Evolutionary conservation across 2,797 vertebrate genomes (phyloP), one percentile per base, ranked within the genome.

Genomic region (Dryobates pubescens): DNA sequence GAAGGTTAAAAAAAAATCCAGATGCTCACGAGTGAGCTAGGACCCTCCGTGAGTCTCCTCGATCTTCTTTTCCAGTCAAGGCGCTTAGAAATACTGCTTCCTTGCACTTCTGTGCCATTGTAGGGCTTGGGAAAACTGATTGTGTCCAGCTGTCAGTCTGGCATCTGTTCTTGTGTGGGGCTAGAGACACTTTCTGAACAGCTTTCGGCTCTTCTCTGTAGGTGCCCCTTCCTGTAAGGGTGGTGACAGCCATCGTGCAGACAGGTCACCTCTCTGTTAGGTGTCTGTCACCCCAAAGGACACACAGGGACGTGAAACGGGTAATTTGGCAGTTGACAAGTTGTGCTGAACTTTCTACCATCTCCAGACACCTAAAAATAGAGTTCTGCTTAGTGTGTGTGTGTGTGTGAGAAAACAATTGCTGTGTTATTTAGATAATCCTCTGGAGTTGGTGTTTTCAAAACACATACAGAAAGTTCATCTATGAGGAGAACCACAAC

Each of bases 381-480:
- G 1, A 4, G 16, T 43, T 69, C 57, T 24, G 24, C 64, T 23
- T 4, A 23, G 17, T 0, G 0, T 15, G 1, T 3, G 0, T 15
- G 1, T 3, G 4, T 3, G 14, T 6, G 10, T 3, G 4, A n/a
- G 8, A 4, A 4, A 6, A 7, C 27, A 17, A 10, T 14, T 5
- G 27, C 18, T 6, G 0, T 2, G 17, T 3, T 29, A 19, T 45
- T 67, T 2, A 34, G n/a, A 5, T 34, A 17, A 10, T 13, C 0
- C 15, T 2, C 18, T 16, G 7, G 34, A 24, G n/a, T 20, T 32
- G 9, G 7, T 23, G 1, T 43, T 87, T 34, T 70, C 13, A 29
- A n/a, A 38, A 49, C 1, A 2, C 0, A 0, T 0, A 0, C 11
- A 2, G 51, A 30, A 59, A 36, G 53, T 17, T 77, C 7, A 0